Evolutionary conservation across 2,113 vertebrate genomes (phyloP), one percentile per base, ranked within the genome.

Genomic region (Rhinolophus sinicus): DNA sequence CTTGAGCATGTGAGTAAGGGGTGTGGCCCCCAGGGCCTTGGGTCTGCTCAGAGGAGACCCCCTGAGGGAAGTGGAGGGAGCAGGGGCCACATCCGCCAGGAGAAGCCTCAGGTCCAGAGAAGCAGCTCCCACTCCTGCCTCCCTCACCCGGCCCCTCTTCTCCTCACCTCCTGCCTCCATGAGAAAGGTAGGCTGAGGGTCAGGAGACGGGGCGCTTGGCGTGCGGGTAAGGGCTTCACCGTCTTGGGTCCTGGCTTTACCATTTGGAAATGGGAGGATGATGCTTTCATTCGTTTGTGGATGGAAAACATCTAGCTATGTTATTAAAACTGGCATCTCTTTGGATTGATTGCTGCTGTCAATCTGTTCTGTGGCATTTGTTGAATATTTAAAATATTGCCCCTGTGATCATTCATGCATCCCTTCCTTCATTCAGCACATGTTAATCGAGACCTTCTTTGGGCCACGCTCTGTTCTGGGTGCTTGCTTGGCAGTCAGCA

Each of bases 71-170:
- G 77, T 11, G 7, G 50, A 15, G 78, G 78, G 26, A 65, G 56
- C 8, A 22, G n/a, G 52, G 50, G 1, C 28, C 21, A 18, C 69
- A 15, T 19, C 24, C 4, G 0, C 44, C 11, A 9, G 90, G 24
- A 60, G 50, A 50, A 30, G 69, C 69, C 33, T 47, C 33, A 28
- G 50, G 33, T 26, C 35, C 52, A 26, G 58, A 92, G 83, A 85
- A 35, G 13, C 52, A 24, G 73, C 58, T 35, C 8, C 75, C 10
- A 6, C 21, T 26, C 0, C 54, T 14, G 0, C 44, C 0, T 0
- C 69, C 44, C 19, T 16, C 11, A 16, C 15, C 87, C 2, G 3
- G 38, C 40, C 38, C 47, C 56, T 40, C 78, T 15, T 2, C 9
- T 9, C 8, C 24, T 47, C 18, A 3, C 33, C 58, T 35, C 40